Evolutionary conservation across 2,113 vertebrate genomes (phyloP).

Genomic region (Gobiocypris rarus): DNA sequence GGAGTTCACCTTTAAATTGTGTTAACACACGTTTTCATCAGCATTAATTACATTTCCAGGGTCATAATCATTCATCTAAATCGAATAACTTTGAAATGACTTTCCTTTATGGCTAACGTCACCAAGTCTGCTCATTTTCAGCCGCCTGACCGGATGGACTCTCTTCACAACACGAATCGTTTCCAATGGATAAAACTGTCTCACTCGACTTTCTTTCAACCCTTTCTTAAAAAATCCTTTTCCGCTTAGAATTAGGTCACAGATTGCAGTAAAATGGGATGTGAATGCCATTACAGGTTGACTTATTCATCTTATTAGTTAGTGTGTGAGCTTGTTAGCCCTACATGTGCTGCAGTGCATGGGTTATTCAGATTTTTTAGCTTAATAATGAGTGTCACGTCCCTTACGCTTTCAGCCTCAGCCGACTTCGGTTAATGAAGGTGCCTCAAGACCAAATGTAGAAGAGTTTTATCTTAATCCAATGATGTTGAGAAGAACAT

Average conservation of each 20-base stretch:
- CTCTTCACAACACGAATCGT: background rate
- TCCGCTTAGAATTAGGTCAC: background rate
- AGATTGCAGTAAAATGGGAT: background rate
- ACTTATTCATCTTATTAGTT: background rate
- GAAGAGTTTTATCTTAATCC: constrained; percentile 36
- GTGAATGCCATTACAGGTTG: background rate
- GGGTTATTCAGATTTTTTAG: background rate
- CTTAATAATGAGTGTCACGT: constrained; percentile 5
- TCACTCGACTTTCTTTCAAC: background rate
- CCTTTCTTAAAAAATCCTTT: background rate
- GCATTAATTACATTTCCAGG: background rate
- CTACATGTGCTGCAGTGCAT: background rate
- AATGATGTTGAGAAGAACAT: constrained; percentile 31
- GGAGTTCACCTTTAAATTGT: background rate
- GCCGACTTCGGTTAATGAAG: constrained; percentile 2
- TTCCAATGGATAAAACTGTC: background rate
- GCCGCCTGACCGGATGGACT: background rate
- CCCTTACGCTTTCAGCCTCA: background rate
- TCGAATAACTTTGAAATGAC: background rate
- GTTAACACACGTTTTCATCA: background rate
- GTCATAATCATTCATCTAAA: background rate
- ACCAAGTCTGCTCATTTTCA: background rate
- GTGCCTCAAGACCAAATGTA: constrained; percentile 6
- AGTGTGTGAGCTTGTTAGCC: background rate
- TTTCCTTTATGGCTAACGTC: background rate